These are phyloP conservation scores for Nudaria mundana DNA, from an alignment of 2,888 invertebrate genomes.

Conservation along the genomic window DNA sequence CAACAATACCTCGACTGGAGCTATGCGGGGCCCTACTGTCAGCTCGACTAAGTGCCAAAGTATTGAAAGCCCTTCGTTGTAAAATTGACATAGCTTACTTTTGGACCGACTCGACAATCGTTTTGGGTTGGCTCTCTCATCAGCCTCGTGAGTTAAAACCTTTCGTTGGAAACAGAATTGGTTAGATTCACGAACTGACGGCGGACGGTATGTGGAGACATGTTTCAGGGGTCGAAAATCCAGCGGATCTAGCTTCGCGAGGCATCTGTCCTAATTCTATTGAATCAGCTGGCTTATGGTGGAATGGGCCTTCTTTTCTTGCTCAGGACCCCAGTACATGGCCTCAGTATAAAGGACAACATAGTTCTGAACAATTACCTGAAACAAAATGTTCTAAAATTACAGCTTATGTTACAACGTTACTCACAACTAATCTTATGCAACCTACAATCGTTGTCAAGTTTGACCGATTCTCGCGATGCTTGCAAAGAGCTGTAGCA, in stretches of 20 bases:
- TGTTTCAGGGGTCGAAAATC: constrained; percentile 1
- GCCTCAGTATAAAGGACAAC: neutral
- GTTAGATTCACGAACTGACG: constrained; percentile 12
- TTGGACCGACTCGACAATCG: constrained; percentile 25
- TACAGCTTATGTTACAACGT: neutral
- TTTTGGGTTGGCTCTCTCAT: constrained; percentile 15
- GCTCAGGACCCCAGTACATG: neutral
- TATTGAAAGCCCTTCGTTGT: constrained; percentile 9
- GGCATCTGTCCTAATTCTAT: neutral
- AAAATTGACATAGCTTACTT: constrained; percentile 5
- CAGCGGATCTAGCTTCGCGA: constrained; percentile 5
- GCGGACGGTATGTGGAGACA: neutral
- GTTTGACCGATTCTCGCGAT: neutral
- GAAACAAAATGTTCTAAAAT: neutral
- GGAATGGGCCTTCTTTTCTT: constrained; percentile 4
- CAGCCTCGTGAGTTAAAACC: constrained; percentile 18
- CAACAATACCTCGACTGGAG: no score
- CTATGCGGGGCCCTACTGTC: no score
- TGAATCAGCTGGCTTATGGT: constrained; percentile 1
- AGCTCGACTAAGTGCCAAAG: constrained; percentile 16
- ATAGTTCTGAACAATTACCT: neutral
- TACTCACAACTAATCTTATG: neutral
- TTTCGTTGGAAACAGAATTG: constrained; percentile 13
- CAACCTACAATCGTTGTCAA: neutral
- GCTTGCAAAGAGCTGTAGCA: neutral